Conservation (phyloP, 2,797 vertebrate species). For the Rhinoraja longicauda region DNA sequence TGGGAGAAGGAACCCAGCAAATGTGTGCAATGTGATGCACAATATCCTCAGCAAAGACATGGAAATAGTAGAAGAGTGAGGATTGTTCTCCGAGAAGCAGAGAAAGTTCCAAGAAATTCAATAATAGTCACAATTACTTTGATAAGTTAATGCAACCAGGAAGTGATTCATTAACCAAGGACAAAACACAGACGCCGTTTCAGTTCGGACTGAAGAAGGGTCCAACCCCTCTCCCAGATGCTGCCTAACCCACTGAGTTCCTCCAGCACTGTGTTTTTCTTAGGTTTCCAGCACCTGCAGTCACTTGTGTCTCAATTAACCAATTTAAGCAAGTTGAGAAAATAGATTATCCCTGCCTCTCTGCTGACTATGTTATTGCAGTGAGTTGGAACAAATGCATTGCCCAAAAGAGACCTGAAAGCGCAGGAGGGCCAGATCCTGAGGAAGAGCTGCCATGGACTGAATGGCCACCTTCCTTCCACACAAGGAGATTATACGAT, state of each 20-base stretch:
- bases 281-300: too few species aligned
- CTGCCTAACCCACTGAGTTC: too few species aligned
- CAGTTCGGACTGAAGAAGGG: too few species aligned
- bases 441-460: not conserved
- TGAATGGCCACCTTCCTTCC: not conserved
- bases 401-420: not conserved
- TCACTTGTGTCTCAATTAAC: too few species aligned
- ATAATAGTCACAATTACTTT: not conserved
- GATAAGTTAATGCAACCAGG: not conserved
- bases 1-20: not conserved
- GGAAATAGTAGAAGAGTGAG: not conserved
- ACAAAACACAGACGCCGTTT: too few species aligned
- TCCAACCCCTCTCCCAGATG: too few species aligned
- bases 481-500: not conserved
- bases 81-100: not conserved
- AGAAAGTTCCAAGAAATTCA: not conserved
- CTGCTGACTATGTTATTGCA: not conserved
- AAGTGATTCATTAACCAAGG: not conserved
- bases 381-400: not conserved
- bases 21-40: too few species aligned
- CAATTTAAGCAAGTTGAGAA: not conserved
- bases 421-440: not conserved
- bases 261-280: too few species aligned
- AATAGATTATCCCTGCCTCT: not conserved
- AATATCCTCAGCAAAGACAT: too few species aligned